Evolutionary conservation across 2,113 vertebrate genomes (phyloP), one percentile per base, ranked within the genome.

Genomic region (Leucopternis melanops): DNA sequence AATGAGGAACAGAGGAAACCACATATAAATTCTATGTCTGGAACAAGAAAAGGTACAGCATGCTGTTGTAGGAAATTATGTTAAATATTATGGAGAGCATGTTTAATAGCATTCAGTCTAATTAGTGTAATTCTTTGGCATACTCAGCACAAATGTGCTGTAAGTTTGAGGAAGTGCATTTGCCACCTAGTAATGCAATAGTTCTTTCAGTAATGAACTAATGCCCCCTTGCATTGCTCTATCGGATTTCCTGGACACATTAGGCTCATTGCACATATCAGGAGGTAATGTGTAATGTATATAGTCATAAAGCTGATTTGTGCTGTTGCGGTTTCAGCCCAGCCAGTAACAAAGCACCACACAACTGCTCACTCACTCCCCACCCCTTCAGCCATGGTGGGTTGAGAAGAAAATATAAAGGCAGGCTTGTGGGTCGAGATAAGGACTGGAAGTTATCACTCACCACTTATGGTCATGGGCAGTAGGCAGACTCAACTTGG

Each of bases 31-130:
- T 87, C 16, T 65, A 7, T 65, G 32, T 63, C 58, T 79, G 55
- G 16, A 84, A 44, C 10, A 89, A 81, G 36, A 86, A 93, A 81
- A 49, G 19, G 7, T 90, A 70, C 23, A 3, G 27, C 34, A 78
- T 57, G 11, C 16, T 91, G 69, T 57, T 93, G 65, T 81, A 88
- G 40, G 55, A 95, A 81, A 81, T 84, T 63, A 57, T 65, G 20
- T 87, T 94, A 79, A 94, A 92, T 89, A 85, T 93, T 79, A 69
- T 27, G n/a, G 36, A 87, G 77, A 87, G 82, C 25, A 55, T 70
- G 36, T 84, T 96, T 74, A 91, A 92, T 91, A 91, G 66, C 34
- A 84, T 88, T 81, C 72, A 59, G 74, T 75, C 83, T 89, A 95
- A 86, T 94, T 93, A 84, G 61, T 27, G 34, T 75, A 87, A 70